A percentile compares a stretch with the other conserved stretches of the same genome.
Conservation (phyloP, 2,888 invertebrate species). For the Acanthosepion pharaonis region DNA sequence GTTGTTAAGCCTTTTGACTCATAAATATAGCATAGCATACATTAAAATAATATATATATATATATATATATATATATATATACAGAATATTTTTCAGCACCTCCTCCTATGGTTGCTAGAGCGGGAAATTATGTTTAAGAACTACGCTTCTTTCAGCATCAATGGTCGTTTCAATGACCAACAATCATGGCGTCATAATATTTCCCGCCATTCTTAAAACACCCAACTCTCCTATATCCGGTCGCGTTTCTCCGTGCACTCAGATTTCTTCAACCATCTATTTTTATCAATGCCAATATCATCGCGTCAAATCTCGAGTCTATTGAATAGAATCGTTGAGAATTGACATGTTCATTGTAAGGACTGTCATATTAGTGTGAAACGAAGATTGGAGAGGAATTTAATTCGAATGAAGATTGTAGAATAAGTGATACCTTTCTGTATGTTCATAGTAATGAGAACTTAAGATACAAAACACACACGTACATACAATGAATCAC, state of each 20-base stretch:
- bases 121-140: background rate
- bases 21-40: too few species aligned
- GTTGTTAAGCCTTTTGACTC: too few species aligned
- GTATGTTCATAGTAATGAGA: too few species aligned
- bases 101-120: background rate
- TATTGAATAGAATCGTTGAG: background rate
- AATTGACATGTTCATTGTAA: background rate
- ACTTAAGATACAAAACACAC: too few species aligned
- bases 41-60: too few species aligned
- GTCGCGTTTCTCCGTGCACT: too few species aligned
- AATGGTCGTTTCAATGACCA: background rate
- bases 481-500: background rate
- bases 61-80: too few species aligned
- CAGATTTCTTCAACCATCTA: background rate
- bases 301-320: background rate
- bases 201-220: slow-evolving; percentile 6
- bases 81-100: too few species aligned
- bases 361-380: background rate
- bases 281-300: background rate
- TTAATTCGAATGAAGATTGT: background rate
- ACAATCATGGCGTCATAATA: background rate
- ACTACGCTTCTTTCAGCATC: background rate
- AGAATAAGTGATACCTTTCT: background rate
- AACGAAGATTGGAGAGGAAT: background rate
- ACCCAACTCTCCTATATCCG: background rate